phyloP scores from a whole-genome alignment of 2,113 vertebrate species.

The Fulmarus glacialis region DNA sequence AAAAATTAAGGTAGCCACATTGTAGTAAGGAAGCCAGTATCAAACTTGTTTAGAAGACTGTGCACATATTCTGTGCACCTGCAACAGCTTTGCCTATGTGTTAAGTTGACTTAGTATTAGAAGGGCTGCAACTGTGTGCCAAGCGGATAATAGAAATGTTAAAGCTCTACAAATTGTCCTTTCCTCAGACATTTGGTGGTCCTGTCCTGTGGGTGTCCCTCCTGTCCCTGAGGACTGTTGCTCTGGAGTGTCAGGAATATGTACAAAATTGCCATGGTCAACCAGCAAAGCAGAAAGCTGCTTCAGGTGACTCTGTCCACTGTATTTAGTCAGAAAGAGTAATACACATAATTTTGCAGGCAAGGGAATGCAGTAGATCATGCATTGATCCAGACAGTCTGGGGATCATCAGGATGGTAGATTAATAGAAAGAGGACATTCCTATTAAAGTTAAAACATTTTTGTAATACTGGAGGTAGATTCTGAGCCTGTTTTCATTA shows the following conservation, averaged over 20 bases:
- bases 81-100: not conserved
- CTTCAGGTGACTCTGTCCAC: not conserved
- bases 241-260: not conserved
- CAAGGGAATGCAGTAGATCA: not conserved
- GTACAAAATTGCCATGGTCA: not conserved
- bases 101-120: not conserved
- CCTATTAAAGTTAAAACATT: not conserved
- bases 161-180: not conserved
- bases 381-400: not conserved
- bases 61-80: not conserved
- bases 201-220: not conserved
- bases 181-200: not conserved
- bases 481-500: not conserved
- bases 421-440: not conserved
- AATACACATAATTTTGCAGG: not conserved
- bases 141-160: not conserved
- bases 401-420: not conserved
- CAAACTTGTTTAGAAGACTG: not conserved
- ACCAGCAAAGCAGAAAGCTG: not conserved
- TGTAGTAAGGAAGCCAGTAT: not conserved
- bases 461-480: not conserved
- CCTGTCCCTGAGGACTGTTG: fast-evolving
- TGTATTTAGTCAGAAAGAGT: not conserved
- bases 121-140: not conserved
- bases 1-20: not conserved